These are phyloP conservation scores for Ochotona princeps DNA, from an alignment of 2,113 vertebrate species.

Conservation along the genomic window DNA sequence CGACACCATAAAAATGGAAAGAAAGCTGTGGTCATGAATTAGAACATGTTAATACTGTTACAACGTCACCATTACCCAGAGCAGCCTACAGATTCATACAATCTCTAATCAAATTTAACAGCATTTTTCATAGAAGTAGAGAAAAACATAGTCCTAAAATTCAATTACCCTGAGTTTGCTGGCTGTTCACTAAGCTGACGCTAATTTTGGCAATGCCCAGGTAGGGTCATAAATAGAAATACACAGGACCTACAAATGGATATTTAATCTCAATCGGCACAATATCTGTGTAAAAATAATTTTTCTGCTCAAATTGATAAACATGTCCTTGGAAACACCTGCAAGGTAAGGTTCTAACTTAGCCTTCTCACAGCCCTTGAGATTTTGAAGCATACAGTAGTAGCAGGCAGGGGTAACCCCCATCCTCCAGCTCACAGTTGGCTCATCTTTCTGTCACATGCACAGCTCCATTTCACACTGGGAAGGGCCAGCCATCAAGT, in stretches of 20 bases:
- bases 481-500: background rate
- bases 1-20: no score
- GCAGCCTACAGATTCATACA: background rate
- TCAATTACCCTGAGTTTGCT: background rate
- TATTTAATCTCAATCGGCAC: background rate
- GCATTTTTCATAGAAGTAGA: background rate
- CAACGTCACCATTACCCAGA: background rate
- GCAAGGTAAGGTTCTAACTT: background rate
- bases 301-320: background rate
- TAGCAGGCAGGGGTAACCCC: background rate
- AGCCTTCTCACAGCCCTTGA: background rate
- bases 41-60: no score
- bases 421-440: fast-evolving
- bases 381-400: background rate
- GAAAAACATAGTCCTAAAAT: background rate
- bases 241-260: background rate
- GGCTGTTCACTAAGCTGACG: background rate
- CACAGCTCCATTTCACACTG: background rate
- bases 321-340: background rate
- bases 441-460: background rate
- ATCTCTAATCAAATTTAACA: background rate
- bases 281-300: background rate
- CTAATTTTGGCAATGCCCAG: background rate
- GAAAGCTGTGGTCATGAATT: no score
- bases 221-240: background rate